These are phyloP conservation scores for Schizotus pectinicornis DNA, from an alignment of 2,888 invertebrate species.

Conservation along the genomic window DNA sequence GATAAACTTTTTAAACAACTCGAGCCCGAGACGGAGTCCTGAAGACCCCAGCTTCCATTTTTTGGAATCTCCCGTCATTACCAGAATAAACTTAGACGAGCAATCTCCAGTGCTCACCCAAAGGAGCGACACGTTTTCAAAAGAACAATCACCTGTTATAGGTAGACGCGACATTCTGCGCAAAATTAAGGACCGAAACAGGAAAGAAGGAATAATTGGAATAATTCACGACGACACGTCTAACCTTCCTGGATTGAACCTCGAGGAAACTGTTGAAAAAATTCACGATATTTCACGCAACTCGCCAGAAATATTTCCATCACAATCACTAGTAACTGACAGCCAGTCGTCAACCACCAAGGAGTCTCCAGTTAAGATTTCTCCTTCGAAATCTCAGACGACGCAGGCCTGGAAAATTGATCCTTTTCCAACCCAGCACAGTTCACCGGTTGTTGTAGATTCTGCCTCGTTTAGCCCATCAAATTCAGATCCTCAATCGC, in stretches of 20 bases:
- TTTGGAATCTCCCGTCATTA: constrained; percentile 39
- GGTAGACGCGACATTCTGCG: constrained; percentile 28
- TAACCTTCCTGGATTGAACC: background rate
- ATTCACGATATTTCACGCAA: constrained; percentile 15
- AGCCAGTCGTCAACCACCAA: constrained; percentile 29
- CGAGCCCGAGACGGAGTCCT: background rate
- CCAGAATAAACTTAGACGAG: constrained; percentile 26
- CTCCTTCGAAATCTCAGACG: constrained; percentile 1
- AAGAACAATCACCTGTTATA: constrained; percentile 37
- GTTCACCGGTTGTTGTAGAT: constrained; percentile 28
- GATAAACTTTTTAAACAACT: background rate
- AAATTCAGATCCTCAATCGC: constrained; percentile 8
- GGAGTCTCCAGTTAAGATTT: constrained; percentile 3
- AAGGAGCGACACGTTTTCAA: constrained; percentile 5
- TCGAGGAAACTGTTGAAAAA: constrained; percentile 1
- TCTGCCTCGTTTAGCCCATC: constrained; percentile 10
- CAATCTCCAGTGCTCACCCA: constrained; percentile 39
- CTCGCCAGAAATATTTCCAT: constrained; percentile 29
- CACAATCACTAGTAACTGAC: constrained; percentile 16
- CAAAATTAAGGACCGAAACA: constrained; percentile 25
- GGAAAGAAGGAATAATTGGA: constrained; percentile 9
- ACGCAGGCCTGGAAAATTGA: constrained; percentile 27
- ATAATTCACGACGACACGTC: constrained; percentile 1
- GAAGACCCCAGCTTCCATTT: background rate
- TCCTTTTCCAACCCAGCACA: constrained; percentile 35